Conservation (phyloP, 2,797 vertebrate species). For the Tragopan temminckii region DNA sequence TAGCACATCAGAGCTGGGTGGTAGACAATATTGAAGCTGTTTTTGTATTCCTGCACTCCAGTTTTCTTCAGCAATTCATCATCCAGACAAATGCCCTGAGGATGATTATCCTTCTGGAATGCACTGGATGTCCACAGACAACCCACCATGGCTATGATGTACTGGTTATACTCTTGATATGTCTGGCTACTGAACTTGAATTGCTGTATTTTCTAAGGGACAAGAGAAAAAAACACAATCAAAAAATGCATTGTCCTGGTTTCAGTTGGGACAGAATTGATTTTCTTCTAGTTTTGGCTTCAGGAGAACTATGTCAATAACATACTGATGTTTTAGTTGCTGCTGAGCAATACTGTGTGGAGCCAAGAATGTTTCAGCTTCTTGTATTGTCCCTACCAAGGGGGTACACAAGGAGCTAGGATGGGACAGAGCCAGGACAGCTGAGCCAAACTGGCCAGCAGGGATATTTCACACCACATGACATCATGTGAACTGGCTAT, state of each 20-base stretch:
- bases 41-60: constrained; percentile 76
- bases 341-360: background rate
- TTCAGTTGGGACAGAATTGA: background rate
- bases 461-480: no score
- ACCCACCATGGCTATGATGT: constrained; percentile 88
- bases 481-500: no score
- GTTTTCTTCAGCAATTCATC: constrained; percentile 83
- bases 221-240: background rate
- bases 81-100: constrained; percentile 78
- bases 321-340: background rate
- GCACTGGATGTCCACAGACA: constrained; percentile 91
- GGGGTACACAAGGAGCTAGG: no score
- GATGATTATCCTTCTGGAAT: constrained; percentile 80
- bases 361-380: no score
- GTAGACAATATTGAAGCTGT: constrained; percentile 87
- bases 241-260: no score
- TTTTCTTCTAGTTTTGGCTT: background rate
- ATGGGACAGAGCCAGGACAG: no score
- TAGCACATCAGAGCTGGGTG: constrained; percentile 91
- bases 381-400: no score
- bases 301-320: background rate
- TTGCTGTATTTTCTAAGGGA: constrained; percentile 75
- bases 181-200: constrained; percentile 89
- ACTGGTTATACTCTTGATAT: constrained; percentile 90
- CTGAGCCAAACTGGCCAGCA: no score